phyloP scores from a whole-genome alignment of 2,113 vertebrate species.

The Pitta sordida region DNA sequence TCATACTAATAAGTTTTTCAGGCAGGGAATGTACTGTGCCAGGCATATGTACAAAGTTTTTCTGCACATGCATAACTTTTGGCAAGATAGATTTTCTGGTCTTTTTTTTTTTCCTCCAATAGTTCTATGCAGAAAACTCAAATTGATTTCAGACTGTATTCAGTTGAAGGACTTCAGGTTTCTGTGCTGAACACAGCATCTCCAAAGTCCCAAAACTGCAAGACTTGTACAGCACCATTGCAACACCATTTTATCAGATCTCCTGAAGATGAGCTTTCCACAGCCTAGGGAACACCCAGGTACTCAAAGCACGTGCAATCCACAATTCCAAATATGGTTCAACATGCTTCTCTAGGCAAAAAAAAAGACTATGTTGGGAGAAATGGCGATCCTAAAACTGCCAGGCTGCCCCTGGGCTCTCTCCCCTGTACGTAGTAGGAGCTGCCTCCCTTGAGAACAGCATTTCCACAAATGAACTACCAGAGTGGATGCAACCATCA shows the following conservation, averaged over 20 bases:
- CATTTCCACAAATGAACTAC: not conserved
- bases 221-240: not conserved
- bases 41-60: not conserved
- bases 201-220: not conserved
- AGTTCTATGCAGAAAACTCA: not conserved
- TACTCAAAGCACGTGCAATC: not conserved
- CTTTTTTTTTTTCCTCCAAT: not conserved
- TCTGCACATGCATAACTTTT: not conserved
- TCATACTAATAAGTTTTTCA: not conserved
- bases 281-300: not conserved
- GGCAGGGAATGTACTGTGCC: not conserved
- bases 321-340: not conserved
- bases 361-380: not conserved
- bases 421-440: rapidly evolving
- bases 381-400: not conserved
- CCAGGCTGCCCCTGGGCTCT: not conserved
- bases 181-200: not conserved
- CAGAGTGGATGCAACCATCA: not conserved
- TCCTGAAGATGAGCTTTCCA: not conserved
- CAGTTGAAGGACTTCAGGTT: not conserved
- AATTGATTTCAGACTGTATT: not conserved
- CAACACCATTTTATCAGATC: not conserved
- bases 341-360: not conserved
- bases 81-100: not conserved
- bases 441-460: not conserved